phyloP scores from a whole-genome alignment of 2,888 invertebrate species.

The Agrypnus murinus region DNA sequence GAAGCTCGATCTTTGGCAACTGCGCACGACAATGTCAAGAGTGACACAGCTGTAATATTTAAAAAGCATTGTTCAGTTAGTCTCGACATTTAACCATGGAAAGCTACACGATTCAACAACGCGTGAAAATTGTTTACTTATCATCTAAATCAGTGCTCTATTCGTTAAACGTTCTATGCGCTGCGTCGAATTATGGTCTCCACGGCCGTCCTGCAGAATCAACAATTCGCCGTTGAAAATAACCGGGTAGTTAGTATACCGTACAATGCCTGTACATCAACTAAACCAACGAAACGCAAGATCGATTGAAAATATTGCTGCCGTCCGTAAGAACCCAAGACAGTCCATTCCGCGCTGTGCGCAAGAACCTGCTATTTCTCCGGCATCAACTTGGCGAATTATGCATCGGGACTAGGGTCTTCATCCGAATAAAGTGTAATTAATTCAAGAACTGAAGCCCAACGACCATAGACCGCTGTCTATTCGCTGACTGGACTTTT shows the following conservation, averaged over 20 bases:
- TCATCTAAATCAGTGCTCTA: constrained; percentile 42
- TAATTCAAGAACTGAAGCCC: no score
- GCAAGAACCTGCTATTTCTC: neutral
- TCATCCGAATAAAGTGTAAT: no score
- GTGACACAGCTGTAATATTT: no score
- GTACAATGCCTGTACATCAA: no score
- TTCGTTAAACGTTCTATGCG: constrained; percentile 43
- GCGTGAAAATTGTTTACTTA: constrained; percentile 33
- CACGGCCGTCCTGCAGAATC: constrained; percentile 39
- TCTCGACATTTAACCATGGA: neutral
- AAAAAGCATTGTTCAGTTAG: neutral
- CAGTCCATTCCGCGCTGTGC: no score
- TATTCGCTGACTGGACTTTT: no score
- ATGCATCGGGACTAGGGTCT: constrained; percentile 44
- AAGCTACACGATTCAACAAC: no score
- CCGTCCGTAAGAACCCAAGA: no score
- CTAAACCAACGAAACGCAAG: no score
- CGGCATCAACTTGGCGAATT: neutral
- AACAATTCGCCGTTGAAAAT: no score
- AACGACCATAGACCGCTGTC: no score
- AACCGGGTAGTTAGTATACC: constrained; percentile 7
- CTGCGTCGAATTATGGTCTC: constrained; percentile 42
- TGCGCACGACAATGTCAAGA: neutral
- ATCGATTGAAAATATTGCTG: no score
- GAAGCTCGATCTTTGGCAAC: constrained; percentile 4